phyloP scores from a whole-genome alignment of 1,140 invertebrate genomes.

The Bombyx mandarina region DNA sequence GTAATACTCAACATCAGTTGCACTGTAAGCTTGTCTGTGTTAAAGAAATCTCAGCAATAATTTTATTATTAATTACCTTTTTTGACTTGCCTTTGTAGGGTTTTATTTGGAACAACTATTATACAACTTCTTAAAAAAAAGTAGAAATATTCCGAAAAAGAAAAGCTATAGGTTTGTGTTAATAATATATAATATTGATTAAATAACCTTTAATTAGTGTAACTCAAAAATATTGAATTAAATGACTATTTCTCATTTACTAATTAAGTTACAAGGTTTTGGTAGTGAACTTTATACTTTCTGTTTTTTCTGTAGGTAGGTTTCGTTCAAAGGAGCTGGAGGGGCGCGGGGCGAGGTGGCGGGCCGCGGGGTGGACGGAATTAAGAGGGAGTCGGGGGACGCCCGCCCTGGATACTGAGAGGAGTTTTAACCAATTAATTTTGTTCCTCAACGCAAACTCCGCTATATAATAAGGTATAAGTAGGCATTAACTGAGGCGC shows the following conservation, averaged over 20 bases:
- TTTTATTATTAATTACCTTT: no score
- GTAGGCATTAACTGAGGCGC: constrained; percentile 69
- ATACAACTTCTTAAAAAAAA: no score
- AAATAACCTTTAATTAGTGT: no score
- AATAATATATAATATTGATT: no score
- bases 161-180: no score
- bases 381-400: constrained; percentile 60
- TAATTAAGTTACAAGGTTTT: constrained; percentile 64
- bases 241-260: constrained; percentile 19
- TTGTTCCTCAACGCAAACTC: constrained; percentile 72
- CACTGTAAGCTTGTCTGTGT: no score
- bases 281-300: constrained; percentile 60
- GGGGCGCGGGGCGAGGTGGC: constrained; percentile 41
- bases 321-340: constrained; percentile 66
- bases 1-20: no score
- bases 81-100: no score
- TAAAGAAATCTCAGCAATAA: no score
- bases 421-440: constrained; percentile 75
- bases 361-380: constrained; percentile 44
- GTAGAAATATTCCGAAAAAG: no score
- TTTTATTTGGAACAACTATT: no score
- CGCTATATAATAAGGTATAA: constrained; percentile 71
- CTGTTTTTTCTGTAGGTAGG: constrained; percentile 67
- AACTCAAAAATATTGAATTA: background rate
- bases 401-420: constrained; percentile 69